A percentile compares a stretch with the other conserved stretches of the same genome.
Conservation (phyloP, 2,113 vertebrate species). For the Proteles cristata region DNA sequence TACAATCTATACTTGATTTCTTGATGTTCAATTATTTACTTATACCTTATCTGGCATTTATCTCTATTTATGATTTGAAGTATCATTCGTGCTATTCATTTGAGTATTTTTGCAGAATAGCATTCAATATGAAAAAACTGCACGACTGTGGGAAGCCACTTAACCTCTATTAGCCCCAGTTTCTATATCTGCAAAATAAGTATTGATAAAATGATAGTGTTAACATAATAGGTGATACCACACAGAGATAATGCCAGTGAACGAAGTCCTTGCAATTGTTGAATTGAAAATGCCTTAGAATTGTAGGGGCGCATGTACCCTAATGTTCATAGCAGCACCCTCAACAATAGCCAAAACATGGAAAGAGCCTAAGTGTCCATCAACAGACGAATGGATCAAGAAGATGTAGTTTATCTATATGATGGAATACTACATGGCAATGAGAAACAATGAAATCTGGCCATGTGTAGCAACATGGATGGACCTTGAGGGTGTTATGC, state of each 20-base stretch:
- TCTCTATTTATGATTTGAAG: not conserved
- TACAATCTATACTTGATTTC: not conserved
- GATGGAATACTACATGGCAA: too few species aligned
- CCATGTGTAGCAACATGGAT: too few species aligned
- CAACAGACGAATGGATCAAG: too few species aligned
- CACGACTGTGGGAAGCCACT: not conserved
- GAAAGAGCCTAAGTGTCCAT: too few species aligned
- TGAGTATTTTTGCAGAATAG: not conserved
- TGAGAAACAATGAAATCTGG: too few species aligned
- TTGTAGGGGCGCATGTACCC: too few species aligned
- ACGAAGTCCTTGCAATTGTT: not conserved
- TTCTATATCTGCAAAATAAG: conserved; percentile 3
- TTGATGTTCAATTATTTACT: not conserved
- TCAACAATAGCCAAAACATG: too few species aligned
- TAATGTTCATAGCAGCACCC: too few species aligned
- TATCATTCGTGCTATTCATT: not conserved
- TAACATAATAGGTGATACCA: not conserved
- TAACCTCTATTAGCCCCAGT: not conserved
- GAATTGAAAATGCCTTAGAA: not conserved
- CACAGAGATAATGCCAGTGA: not conserved
- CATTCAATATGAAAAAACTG: not conserved
- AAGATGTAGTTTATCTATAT: too few species aligned
- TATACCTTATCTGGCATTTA: not conserved
- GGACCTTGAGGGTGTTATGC: too few species aligned
- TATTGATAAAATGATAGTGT: not conserved